Percentiles rank a stretch among this genome's conserved stretches.
Evolutionary conservation across 2,888 invertebrate species (phyloP).

Genomic region (Oxycera nigricornis): DNA sequence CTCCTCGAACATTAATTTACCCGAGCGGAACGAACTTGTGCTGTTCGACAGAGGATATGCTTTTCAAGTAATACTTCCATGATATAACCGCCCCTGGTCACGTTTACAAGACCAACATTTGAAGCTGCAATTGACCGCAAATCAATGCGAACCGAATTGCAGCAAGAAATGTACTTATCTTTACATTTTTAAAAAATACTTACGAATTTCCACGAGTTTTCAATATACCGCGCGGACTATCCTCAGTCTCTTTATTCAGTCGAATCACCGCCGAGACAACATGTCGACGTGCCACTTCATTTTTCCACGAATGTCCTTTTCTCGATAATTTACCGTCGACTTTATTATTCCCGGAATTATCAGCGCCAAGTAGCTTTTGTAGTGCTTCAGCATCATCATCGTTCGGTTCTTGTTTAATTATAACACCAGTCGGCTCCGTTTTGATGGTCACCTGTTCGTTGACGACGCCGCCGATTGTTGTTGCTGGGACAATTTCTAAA

Average conservation of each 20-base stretch:
- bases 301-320: slow-evolving; percentile 49
- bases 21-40: too few relatives aligned
- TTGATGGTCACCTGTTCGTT: slow-evolving; percentile 1
- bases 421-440: slow-evolving; percentile 24
- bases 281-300: slow-evolving; percentile 53
- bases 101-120: neutral
- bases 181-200: slow-evolving; percentile 44
- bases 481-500: slow-evolving; percentile 58
- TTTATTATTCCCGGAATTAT: slow-evolving; percentile 1
- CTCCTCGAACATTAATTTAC: too few relatives aligned
- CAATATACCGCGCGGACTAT: slow-evolving; percentile 47
- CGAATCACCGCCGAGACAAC: slow-evolving; percentile 51
- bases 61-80: neutral
- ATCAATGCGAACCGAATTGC: neutral
- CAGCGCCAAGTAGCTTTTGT: neutral
- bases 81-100: neutral
- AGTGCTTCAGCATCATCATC: neutral
- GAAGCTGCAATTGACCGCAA: neutral
- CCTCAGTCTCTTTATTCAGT: slow-evolving; percentile 51
- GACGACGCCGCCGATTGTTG: slow-evolving; percentile 29
- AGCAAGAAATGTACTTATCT: neutral
- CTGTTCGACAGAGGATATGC: too few relatives aligned
- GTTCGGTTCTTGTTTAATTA: neutral
- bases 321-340: neutral
- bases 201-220: slow-evolving; percentile 48